Evolutionary conservation across 2,888 invertebrate species (phyloP), one percentile per base, ranked within the genome.

Genomic region (Rhaphigaster nebulosa): DNA sequence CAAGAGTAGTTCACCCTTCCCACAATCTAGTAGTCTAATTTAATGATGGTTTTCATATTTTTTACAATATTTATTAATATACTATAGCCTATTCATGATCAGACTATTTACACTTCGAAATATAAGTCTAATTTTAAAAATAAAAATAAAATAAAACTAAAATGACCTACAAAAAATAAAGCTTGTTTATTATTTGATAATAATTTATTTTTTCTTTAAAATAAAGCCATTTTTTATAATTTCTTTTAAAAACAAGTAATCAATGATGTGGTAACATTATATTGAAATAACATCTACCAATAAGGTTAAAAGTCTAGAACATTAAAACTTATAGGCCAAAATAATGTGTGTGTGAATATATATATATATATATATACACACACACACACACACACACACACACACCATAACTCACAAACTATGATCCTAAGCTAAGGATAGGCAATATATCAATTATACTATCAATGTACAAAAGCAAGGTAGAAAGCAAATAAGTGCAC

Each of bases 301-400:
- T 29, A 29, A 29, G 10, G 29, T 65, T 60, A 65, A 65, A 3
- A 65, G 15, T 65, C 29, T 29, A 8, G 60, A n/a, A 60, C 8
- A 60, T n/a, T n/a, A 60, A 60, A 60, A 65, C 65, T 70, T 34
- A 70, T 70, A 70, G 70, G 70, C 70, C 70, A 6, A 70, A 34
- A 34, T 65, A 34, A 65, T 34, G 34, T 65, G 3, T 18, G n/a
- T n/a, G n/a, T n/a, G 10, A 8, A 60, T 65, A 29, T 13, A 29
- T 65, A 29, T 65, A 65, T 65, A 26, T 15, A n/a, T 65, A 29
- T 29, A 26, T 29, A 65, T 29, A 15, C 5, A 13, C 29, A 29
- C 15, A 13, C 13, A 23, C n/a, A 60, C 1, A n/a, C 60, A 60
- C 2, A n/a, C 60, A 60, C 29, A 29, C 65, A 65, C 29, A 15